Evolutionary conservation across 2,888 invertebrate species (phyloP).

Genomic region (Athalia cordata): DNA sequence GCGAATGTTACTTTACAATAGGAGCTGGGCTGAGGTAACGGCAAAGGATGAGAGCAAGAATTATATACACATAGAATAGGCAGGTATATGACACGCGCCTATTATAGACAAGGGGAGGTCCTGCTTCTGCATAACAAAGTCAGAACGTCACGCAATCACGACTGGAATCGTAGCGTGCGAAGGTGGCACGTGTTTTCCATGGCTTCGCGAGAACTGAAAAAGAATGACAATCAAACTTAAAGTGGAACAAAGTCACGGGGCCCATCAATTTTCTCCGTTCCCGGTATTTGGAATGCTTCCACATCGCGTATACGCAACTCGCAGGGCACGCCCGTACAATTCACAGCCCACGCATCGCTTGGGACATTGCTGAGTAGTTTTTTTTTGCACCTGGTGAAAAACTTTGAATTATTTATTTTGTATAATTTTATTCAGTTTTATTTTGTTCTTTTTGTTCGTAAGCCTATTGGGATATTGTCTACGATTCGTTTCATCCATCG

Average conservation of each 20-base stretch:
- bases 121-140: constrained; percentile 54
- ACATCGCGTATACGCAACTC: not conserved
- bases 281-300: not conserved
- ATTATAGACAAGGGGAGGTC: constrained; percentile 37
- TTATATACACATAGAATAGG: not conserved
- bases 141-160: constrained; percentile 70
- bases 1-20: too few species aligned
- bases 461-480: too few species aligned
- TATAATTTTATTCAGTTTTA: too few species aligned
- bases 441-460: too few species aligned
- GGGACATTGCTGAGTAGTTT: too few species aligned
- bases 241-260: constrained; percentile 2
- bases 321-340: too few species aligned
- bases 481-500: too few species aligned
- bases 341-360: too few species aligned
- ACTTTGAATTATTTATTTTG: too few species aligned
- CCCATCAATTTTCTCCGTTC: not conserved
- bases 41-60: constrained; percentile 15
- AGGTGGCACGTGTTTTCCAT: constrained; percentile 66
- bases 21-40: not conserved
- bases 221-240: constrained; percentile 18
- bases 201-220: constrained; percentile 13
- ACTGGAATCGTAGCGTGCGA: constrained; percentile 63
- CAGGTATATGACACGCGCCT: not conserved
- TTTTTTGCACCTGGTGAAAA: too few species aligned